Evolutionary conservation across 2,113 vertebrate genomes (phyloP), one percentile per base, ranked within the genome.

Genomic region (Montifringilla adamsi): DNA sequence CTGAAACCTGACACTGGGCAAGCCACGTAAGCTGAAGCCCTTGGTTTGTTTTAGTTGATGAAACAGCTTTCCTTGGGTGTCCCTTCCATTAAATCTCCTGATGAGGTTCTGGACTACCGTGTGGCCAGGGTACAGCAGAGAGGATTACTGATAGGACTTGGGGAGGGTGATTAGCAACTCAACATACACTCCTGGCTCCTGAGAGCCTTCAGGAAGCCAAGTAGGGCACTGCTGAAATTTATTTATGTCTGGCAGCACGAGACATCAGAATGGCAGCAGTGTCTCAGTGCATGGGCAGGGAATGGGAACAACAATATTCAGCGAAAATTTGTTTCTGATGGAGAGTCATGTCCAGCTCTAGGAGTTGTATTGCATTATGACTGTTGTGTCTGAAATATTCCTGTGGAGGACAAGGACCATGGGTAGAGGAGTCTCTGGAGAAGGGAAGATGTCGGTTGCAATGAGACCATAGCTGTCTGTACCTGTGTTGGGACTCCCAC

Each of bases 231-330:
- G 72, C 37, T 53, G 69, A 63, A 69, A 64, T 92, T 28, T 79
- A 12, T 66, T 59, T 74, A 33, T 70, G 30, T 26, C 44, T 76
- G 52, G 33, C 49, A 68, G 31, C 49, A 26, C 2, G 3, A 49
- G 27, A 56, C 11, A 50, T 43, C 7, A 4, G 53, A 55, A n/a
- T 11, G 7, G 27, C 1, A 5, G 17, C 1, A 4, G 31, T 22
- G 26, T 28, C 15, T 0, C 5, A 67, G n/a, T 7, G 15, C n/a
- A 35, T 16, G 9, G 55, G 6, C 18, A 73, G 15, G 52, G 7
- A 4, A 47, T 28, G n/a, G 50, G 10, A 81, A 20, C 6, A 66
- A 15, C 12, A 13, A 47, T 41, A 74, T 49, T 66, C 31, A 78
- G 24, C 0, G 1, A 12, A 24, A 28, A 26, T 22, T 55, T 46